Base-by-base conservation (phyloP, 2,797 vertebrate species). In the Pagetopsis macropterus region DNA sequence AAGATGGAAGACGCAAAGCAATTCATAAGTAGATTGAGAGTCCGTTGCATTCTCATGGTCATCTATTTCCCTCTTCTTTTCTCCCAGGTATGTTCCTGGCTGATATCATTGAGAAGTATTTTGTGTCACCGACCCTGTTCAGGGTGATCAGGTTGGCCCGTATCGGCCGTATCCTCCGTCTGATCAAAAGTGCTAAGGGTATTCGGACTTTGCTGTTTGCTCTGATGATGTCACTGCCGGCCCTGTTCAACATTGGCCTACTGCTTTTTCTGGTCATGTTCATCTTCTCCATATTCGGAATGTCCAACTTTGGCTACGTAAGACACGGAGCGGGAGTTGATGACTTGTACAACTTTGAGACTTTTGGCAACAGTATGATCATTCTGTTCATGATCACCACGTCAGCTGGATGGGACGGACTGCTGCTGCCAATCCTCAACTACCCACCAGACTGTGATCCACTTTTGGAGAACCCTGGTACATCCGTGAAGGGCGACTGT, bases 341-440 rank as follows among this genome's bases (percentile, higher is more conserved):
- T 0, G 98, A 99, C 84, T 88, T 99, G 95, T 99, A 99, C 94
- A 99, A 99, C 87, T 99, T 99, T n/a, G 98, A 99, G 91, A 99
- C 98, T 0, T 99, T 99, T 59, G 98, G 98, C 82, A 99, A 99
- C 93, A 99, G 97, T 91, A 99, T 99, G 98, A 99, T 99, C 93
- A 99, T 98, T 94, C 88, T 99, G 78, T 99, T 99, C 82, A 98
- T 99, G 96, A 96, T 99, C 93, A 99, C 98, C 60, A 99, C 98
- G 0, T 99, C 98, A 0, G 98, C 97, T 0, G 98, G 98, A 2
- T 99, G 98, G 98, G 98, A 99, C 0, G 98, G 98, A 44, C 90
- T 99, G 54, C 92, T 99, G 72, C 93, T 98, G 88, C 98, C 98
- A 0, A 99, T 99, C 89, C 95, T 99, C 3, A 99, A 99, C 94